These are phyloP conservation scores for Drosophila sechellia DNA, from an alignment of 1,140 invertebrate species.

Conservation along the genomic window DNA sequence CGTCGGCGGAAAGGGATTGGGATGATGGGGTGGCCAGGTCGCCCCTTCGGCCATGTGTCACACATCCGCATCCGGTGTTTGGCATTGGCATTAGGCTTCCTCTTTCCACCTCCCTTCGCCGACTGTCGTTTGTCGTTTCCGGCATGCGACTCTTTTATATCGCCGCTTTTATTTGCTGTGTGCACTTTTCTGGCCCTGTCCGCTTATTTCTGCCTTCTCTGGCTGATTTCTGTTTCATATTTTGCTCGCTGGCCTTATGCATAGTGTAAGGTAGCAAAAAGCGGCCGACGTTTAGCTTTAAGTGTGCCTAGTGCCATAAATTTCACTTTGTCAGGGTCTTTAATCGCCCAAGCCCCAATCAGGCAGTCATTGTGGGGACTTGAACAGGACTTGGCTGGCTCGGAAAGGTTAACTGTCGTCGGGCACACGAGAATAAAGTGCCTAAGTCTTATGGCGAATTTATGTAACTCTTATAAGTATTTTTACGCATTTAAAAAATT, in stretches of 20 bases:
- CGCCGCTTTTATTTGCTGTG: constrained; percentile 43
- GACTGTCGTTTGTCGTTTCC: constrained; percentile 64
- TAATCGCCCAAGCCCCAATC: constrained; percentile 45
- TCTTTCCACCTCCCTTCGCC: not conserved
- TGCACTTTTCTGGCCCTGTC: constrained; percentile 26
- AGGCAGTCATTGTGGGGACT: constrained; percentile 29
- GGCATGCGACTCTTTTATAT: constrained; percentile 67
- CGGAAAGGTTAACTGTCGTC: constrained; percentile 1
- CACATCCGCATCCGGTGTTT: constrained; percentile 76
- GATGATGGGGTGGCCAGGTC: not conserved
- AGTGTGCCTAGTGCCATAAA: constrained; percentile 49
- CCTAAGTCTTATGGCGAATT: not conserved
- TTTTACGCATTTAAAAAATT: not conserved
- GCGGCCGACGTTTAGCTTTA: constrained; percentile 34
- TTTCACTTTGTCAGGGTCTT: constrained; percentile 41
- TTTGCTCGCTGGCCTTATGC: constrained; percentile 31
- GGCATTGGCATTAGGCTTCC: constrained; percentile 68
- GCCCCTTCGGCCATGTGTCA: constrained; percentile 65
- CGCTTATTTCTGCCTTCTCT: constrained; percentile 14
- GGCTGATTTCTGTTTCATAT: constrained; percentile 55
- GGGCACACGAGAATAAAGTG: not conserved
- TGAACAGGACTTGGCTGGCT: constrained; percentile 16
- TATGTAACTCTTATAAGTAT: not conserved
- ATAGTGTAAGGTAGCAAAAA: constrained; percentile 10
- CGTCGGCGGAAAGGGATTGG: not conserved